Conservation (phyloP, 1,140 invertebrate species). For the Bombus fervidus region DNA sequence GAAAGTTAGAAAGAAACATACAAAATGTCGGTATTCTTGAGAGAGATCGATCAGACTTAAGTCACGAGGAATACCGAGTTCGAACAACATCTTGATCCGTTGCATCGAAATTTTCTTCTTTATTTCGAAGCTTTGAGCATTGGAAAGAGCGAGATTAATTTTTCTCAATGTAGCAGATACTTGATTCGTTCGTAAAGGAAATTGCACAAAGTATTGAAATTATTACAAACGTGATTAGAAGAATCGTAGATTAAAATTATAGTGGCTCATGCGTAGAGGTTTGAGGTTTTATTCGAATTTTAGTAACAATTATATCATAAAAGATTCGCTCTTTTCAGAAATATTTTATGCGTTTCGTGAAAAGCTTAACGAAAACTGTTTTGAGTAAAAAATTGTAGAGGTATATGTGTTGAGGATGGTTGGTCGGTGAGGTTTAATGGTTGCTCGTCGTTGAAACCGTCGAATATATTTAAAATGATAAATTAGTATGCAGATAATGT, state of each 20-base stretch:
- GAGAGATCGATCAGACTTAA: background rate
- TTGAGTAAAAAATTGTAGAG: too few species aligned
- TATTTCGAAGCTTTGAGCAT: too few species aligned
- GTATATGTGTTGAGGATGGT: too few species aligned
- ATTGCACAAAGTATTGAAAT: background rate
- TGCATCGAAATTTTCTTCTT: background rate
- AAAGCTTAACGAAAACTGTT: too few species aligned
- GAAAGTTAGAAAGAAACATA: background rate
- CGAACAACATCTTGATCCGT: background rate
- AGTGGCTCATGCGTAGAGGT: background rate
- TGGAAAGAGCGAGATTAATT: background rate
- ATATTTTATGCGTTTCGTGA: background rate
- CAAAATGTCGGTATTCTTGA: background rate
- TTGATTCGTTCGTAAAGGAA: background rate
- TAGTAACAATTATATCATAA: accelerated
- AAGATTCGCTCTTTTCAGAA: background rate
- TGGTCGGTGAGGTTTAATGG: too few species aligned
- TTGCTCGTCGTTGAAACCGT: too few species aligned
- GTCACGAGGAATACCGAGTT: background rate
- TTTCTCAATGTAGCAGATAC: background rate
- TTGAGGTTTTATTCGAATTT: background rate
- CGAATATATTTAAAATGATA: too few species aligned
- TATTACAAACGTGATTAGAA: background rate
- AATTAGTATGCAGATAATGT: too few species aligned
- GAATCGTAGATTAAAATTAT: background rate